Percentiles rank a stretch among this genome's conserved stretches.
These are phyloP conservation scores for Lordiphosa mommai DNA, from an alignment of 1,140 invertebrate species.

Conservation along the genomic window DNA sequence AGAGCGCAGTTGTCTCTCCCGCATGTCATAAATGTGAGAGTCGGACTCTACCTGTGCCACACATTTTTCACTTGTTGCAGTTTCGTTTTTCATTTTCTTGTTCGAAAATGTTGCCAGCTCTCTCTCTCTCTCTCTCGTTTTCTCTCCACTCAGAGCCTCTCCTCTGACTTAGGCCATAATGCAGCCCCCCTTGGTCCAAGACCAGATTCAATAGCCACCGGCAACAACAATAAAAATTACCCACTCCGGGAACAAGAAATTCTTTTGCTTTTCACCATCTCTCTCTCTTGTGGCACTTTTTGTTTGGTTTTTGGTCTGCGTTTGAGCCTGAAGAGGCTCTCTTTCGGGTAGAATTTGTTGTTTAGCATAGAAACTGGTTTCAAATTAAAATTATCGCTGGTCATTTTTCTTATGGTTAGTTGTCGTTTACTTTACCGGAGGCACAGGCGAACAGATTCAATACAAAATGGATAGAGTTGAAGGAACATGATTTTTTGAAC, in stretches of 20 bases:
- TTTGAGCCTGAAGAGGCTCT: slow-evolving; percentile 15
- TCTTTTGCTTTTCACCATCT: slow-evolving; percentile 36
- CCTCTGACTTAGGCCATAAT: slow-evolving; percentile 26
- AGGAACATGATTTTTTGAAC: slow-evolving; percentile 17
- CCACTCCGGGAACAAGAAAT: slow-evolving; percentile 45
- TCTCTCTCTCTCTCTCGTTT: slow-evolving; percentile 12
- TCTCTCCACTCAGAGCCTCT: slow-evolving; percentile 16
- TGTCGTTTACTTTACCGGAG: slow-evolving; percentile 67
- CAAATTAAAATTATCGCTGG: slow-evolving; percentile 79
- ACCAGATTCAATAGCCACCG: slow-evolving; percentile 73
- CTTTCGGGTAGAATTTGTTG: slow-evolving; percentile 60
- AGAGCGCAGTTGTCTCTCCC: slow-evolving; percentile 12
- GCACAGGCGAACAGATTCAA: too few relatives aligned
- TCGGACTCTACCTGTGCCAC: slow-evolving; percentile 62
- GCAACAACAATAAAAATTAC: slow-evolving; percentile 51
- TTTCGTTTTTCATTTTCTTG: slow-evolving; percentile 78
- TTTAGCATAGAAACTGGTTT: slow-evolving; percentile 78
- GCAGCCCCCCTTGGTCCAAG: slow-evolving; percentile 29
- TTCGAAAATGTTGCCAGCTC: slow-evolving; percentile 20
- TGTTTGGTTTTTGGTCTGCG: slow-evolving; percentile 52
- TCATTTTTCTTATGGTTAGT: slow-evolving; percentile 79
- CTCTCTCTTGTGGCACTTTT: slow-evolving; percentile 41
- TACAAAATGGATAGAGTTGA: too few relatives aligned
- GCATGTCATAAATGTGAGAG: slow-evolving; percentile 46
- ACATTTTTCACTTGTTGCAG: slow-evolving; percentile 78